Conservation (phyloP, 2,888 invertebrate genomes). For the Drosophila mayaguana region DNA sequence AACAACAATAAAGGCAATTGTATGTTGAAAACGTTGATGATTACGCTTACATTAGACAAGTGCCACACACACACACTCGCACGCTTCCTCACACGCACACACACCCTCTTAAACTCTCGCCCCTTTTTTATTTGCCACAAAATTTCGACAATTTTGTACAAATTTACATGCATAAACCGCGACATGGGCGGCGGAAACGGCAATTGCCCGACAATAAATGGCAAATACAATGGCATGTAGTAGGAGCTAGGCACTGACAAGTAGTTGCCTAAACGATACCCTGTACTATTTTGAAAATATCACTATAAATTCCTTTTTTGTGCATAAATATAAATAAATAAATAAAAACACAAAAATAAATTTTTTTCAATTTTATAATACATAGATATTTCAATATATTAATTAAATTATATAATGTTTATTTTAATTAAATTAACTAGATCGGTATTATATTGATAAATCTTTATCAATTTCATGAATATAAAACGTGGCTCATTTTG, state of each 20-base stretch:
- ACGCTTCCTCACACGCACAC: slow-evolving; percentile 8
- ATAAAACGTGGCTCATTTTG: no score
- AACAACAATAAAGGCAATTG: slow-evolving; percentile 57
- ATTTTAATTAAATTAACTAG: no score
- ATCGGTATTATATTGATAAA: no score
- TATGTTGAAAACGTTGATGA: slow-evolving; percentile 69
- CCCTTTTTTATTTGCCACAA: slow-evolving; percentile 78
- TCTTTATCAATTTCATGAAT: no score
- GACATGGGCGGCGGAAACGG: slow-evolving; percentile 67
- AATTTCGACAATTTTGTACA: slow-evolving; percentile 81
- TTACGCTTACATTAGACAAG: slow-evolving; percentile 76
- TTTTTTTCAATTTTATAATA: no score
- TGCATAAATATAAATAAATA: no score
- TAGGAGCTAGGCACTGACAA: neutral
- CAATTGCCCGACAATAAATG: slow-evolving; percentile 77
- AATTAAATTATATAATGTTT: no score
- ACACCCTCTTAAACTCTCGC: slow-evolving; percentile 17
- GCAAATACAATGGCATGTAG: slow-evolving; percentile 44
- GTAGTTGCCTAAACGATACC: slow-evolving; percentile 14
- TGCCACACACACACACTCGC: slow-evolving; percentile 32
- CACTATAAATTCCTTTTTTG: no score
- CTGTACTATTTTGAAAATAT: neutral
- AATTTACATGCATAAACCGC: slow-evolving; percentile 81
- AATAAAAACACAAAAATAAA: no score
- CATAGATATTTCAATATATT: no score